Evolutionary conservation across 2,113 vertebrate genomes (phyloP).

Genomic region (Halcyon senegalensis): DNA sequence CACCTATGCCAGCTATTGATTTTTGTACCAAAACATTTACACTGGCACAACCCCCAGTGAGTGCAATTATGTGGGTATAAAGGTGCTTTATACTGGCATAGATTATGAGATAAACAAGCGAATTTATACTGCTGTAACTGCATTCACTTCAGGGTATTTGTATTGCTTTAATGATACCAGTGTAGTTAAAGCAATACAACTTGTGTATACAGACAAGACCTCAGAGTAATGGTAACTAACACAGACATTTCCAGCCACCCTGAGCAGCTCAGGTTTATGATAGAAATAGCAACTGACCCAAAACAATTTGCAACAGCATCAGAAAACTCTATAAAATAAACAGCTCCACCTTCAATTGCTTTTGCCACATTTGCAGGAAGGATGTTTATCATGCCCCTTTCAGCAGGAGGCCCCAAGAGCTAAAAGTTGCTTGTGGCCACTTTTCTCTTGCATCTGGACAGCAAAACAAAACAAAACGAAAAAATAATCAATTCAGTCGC

Average conservation of each 20-base stretch:
- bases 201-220: conserved; percentile 6
- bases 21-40: conserved; percentile 50
- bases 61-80: conserved; percentile 10
- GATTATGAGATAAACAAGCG: conserved; percentile 35
- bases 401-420: not conserved
- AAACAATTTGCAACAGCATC: conserved; percentile 19
- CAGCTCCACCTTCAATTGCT: conserved; percentile 4
- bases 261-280: conserved; percentile 15
- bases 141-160: conserved; percentile 31
- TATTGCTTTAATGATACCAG: not conserved
- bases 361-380: not conserved
- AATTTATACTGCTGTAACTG: not conserved
- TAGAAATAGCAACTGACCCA: conserved; percentile 46
- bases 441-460: conserved; percentile 56
- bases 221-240: conserved; percentile 46
- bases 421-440: conserved; percentile 62
- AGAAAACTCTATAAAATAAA: not conserved
- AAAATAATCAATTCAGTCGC: conserved; percentile 57
- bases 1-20: conserved; percentile 9
- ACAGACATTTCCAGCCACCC: conserved; percentile 31
- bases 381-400: not conserved
- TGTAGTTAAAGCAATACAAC: conserved; percentile 7
- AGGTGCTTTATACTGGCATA: conserved; percentile 38
- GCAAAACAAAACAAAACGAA: conserved; percentile 8
- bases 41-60: not conserved